Conservation (phyloP, 2,888 invertebrate genomes). For the Globia sparganii region DNA sequence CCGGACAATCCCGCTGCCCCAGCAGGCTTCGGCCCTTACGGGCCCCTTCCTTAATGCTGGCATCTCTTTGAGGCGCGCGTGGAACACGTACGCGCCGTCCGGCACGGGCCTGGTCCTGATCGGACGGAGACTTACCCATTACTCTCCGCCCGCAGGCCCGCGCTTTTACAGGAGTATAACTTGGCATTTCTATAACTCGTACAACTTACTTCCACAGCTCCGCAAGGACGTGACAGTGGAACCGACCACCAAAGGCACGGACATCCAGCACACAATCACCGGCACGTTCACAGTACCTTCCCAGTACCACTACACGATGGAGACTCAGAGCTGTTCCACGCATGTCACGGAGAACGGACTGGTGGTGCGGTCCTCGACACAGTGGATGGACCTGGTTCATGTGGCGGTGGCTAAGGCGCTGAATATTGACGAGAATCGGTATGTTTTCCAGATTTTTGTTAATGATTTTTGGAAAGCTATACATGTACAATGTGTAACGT, state of each 20-base stretch:
- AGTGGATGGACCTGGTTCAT: constrained; percentile 92
- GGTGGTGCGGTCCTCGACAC: constrained; percentile 89
- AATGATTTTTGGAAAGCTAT: not conserved
- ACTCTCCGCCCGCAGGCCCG: no score
- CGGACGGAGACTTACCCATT: no score
- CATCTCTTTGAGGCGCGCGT: no score
- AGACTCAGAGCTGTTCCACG: constrained; percentile 91
- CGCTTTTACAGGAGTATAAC: no score
- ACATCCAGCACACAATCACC: constrained; percentile 87
- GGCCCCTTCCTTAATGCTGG: no score
- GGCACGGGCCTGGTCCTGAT: no score
- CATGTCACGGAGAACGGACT: constrained; percentile 71
- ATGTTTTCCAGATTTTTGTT: not conserved
- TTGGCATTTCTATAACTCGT: not conserved
- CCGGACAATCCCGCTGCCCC: no score
- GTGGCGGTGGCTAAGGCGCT: constrained; percentile 89
- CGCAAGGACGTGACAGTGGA: constrained; percentile 77
- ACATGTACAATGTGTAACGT: no score
- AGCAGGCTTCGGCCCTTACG: no score
- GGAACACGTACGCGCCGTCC: no score
- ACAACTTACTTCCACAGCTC: constrained; percentile 71
- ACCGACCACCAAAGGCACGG: constrained; percentile 79
- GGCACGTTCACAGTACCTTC: constrained; percentile 90
- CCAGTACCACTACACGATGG: constrained; percentile 95
- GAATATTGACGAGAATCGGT: constrained; percentile 89